phyloP scores from a whole-genome alignment of 2,797 vertebrate genomes.

The Anabacerthia variegaticeps region DNA sequence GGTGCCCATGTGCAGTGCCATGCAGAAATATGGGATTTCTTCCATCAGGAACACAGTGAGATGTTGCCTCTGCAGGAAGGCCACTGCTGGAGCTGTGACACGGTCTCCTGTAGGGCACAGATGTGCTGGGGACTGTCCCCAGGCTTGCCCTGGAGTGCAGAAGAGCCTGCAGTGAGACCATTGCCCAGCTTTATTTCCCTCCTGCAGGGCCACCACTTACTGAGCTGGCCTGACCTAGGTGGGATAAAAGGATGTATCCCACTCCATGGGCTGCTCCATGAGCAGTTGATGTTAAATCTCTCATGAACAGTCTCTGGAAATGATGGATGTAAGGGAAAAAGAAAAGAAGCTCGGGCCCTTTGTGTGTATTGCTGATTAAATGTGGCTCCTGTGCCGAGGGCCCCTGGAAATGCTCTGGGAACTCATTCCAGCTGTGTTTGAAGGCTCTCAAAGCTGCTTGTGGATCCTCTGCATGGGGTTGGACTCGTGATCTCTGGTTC shows the following conservation, averaged over 20 bases:
- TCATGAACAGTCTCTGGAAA: background rate
- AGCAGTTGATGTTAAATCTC: background rate
- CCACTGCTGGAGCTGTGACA: background rate
- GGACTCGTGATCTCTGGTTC: background rate
- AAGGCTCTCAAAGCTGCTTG: background rate
- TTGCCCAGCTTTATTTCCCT: background rate
- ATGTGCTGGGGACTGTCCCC: background rate
- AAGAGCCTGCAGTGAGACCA: background rate
- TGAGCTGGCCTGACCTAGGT: background rate
- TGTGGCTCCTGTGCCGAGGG: background rate
- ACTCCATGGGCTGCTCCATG: background rate
- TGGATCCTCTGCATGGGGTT: background rate
- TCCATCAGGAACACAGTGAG: background rate
- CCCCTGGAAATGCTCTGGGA: background rate
- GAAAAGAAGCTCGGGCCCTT: background rate
- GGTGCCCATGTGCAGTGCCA: too few relatives aligned
- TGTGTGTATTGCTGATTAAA: background rate
- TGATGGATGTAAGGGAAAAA: background rate
- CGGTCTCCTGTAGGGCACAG: background rate
- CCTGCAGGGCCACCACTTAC: background rate
- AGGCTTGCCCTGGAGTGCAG: fast-evolving
- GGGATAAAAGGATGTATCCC: background rate
- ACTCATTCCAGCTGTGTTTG: background rate
- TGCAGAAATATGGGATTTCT: background rate
- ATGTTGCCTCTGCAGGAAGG: background rate